phyloP scores from a whole-genome alignment of 1,140 invertebrate genomes.

The Odontomachus brunneus region DNA sequence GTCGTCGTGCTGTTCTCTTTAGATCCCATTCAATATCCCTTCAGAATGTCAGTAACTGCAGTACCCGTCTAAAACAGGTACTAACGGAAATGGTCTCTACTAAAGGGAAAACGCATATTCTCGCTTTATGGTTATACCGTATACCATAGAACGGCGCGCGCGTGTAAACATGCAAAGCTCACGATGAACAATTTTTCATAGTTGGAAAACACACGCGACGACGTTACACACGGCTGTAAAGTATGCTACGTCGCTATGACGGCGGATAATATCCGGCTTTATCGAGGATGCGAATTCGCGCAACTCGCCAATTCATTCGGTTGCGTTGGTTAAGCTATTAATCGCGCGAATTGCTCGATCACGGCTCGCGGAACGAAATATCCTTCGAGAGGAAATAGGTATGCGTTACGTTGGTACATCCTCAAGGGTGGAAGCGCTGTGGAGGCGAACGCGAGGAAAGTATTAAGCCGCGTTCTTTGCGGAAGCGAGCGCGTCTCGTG shows the following conservation, averaged over 20 bases:
- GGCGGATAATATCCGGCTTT: slow-evolving; percentile 19
- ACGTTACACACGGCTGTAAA: slow-evolving; percentile 24
- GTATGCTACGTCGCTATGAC: slow-evolving; percentile 12
- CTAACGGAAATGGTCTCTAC: slow-evolving; percentile 47
- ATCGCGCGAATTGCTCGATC: slow-evolving; percentile 12
- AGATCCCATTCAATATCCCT: slow-evolving; percentile 63
- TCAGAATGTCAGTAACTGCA: slow-evolving; percentile 60
- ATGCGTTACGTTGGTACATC: not conserved
- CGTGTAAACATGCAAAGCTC: slow-evolving; percentile 37
- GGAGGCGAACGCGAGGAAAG: not conserved
- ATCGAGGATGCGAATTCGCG: slow-evolving; percentile 30
- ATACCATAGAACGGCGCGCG: slow-evolving; percentile 27
- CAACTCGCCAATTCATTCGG: not conserved
- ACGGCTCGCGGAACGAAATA: not conserved
- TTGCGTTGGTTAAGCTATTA: slow-evolving; percentile 1
- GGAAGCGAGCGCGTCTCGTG: not conserved
- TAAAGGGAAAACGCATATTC: slow-evolving; percentile 29
- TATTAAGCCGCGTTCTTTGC: not conserved
- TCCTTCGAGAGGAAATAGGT: not conserved
- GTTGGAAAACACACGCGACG: slow-evolving; percentile 22
- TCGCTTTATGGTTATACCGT: slow-evolving; percentile 47
- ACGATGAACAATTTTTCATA: slow-evolving; percentile 50
- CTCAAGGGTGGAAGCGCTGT: too few relatives aligned
- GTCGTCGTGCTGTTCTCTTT: slow-evolving; percentile 38
- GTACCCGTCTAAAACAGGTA: slow-evolving; percentile 54